Base-by-base conservation (phyloP, 2,888 invertebrate species). In the Mamestra brassicae region DNA sequence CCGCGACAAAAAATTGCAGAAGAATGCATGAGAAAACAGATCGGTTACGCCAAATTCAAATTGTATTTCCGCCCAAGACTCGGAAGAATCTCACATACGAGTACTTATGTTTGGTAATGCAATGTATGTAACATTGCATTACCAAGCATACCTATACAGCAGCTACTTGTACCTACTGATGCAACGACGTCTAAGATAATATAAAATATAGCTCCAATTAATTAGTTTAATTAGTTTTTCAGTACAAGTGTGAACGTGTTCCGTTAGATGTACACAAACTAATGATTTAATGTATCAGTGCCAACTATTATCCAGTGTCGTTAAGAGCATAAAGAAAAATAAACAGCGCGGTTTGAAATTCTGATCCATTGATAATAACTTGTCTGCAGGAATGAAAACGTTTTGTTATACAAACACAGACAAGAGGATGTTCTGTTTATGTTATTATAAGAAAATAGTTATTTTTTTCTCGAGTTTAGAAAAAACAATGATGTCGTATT, bases 321-420 rank as follows among this genome's bases (percentile, higher is more conserved):
- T 74, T 73, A 69, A 61, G 45, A 78, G 70, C 55, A 85, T 34
- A 47, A 63, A 71, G 54, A 60, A 69, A 73, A 69, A 76, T 58
- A 71, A 66, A 66, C 13, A 42, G 42, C 50, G 13, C 38, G 52
- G 52, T 71, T 71, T 65, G 17, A 68, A 72, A 74, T 64, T 64
- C 64, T 61, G 60, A 52, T 76, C 76, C 68, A 68, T 50, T 70
- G 47, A 71, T 66, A 57, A 77, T 75, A 80, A 74, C 74, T 75
- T 74, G 50, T 72, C 69, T 75, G 36, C 45, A 76, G 60, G 83
- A 75, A 80, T 74, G 34, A 81, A 80, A 72, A 72, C 45, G 63
- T 77, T 80, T 79, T 81, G 66, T 77, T 81, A 66, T 45, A 64
- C 66, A 79, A 80, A 76, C 70, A 66, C 58, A 71, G 71, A 69